Base-by-base conservation (phyloP, 2,888 invertebrate genomes). In the Stenodera caucasica region DNA sequence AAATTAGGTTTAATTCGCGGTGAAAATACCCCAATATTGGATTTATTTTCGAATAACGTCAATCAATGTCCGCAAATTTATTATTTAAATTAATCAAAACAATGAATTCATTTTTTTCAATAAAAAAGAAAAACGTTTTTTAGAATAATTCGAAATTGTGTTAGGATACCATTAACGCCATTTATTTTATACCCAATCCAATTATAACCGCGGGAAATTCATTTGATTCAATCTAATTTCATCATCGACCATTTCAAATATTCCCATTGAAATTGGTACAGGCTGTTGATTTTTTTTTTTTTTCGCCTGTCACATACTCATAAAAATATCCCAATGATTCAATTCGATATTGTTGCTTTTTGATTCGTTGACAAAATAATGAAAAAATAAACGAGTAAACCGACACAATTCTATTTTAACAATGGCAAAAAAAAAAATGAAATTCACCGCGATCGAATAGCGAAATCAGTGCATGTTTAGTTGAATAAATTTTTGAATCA, bases 201-300 rank as follows among this genome's bases (percentile, higher is more conserved):
- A 55, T 51, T 52, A 32, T 52, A 52, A 52, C 52, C 15, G 30
- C 29, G 11, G 8, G n/a, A 52, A 55, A 55, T 51, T 52, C 26
- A 49, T 18, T 11, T 8, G 18, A 29, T 35, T 54, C 30, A 49
- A 30, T 45, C 40, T 54, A 59, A 56, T 33, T 56, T 53, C 40
- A 57, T 52, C 56, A 40, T 15, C 14, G 21, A 26, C 49, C 32
- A 49, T 56, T 30, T 53, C 12, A 50, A 60, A 56, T 55, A 53
- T 54, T 26, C 53, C 26, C 53, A 56, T 60, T 53, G 49, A 35
- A 54, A 57, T 35, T 52, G 45, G 21, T 12, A 21, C 3, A 37
- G 15, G 26, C 7, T 7, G 26, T 7, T 7, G 7, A 26, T 26
- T 26, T 26, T 26, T 26, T 26, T n/a, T 14, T 37, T 37, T 45